phyloP scores from a whole-genome alignment of 2,797 vertebrate species.

The Sphenopsis melanotis region DNA sequence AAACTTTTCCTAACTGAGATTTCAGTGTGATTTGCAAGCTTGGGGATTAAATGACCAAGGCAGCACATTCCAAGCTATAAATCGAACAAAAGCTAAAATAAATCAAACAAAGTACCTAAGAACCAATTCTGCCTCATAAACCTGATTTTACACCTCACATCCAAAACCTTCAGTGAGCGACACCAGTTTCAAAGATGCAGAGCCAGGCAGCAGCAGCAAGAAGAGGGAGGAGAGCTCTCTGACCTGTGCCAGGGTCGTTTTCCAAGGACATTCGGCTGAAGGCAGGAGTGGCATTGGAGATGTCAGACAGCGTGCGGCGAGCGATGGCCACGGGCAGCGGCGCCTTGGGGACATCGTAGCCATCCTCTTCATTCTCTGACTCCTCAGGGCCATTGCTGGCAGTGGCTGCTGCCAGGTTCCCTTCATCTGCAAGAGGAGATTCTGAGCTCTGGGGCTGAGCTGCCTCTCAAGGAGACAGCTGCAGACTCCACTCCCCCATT shows the following conservation, averaged over 20 bases:
- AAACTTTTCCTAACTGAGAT: not conserved
- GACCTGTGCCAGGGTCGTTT: constrained; percentile 73
- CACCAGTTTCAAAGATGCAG: accelerated
- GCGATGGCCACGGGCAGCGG: constrained; percentile 75
- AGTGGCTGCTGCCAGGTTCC: constrained; percentile 25
- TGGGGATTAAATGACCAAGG: not conserved
- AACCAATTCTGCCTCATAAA: not conserved
- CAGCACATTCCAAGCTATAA: not conserved
- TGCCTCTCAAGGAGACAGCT: not conserved
- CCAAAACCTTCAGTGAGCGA: accelerated
- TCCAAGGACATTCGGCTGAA: constrained; percentile 85
- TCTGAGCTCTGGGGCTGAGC: not conserved
- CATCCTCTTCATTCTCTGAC: constrained; percentile 83
- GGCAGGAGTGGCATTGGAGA: constrained; percentile 80
- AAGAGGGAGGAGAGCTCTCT: not conserved
- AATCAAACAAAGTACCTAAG: not conserved
- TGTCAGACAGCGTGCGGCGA: constrained; percentile 88
- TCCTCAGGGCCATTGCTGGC: constrained; percentile 70
- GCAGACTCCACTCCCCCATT: not conserved
- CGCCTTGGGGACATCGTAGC: constrained; percentile 88
- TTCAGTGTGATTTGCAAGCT: not conserved
- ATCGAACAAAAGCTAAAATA: not conserved
- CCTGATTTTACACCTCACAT: not conserved
- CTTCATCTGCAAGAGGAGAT: constrained; percentile 38
- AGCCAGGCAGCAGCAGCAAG: not conserved